Evolutionary conservation across 1,140 invertebrate species (phyloP).

Genomic region (Cepaea nemoralis): DNA sequence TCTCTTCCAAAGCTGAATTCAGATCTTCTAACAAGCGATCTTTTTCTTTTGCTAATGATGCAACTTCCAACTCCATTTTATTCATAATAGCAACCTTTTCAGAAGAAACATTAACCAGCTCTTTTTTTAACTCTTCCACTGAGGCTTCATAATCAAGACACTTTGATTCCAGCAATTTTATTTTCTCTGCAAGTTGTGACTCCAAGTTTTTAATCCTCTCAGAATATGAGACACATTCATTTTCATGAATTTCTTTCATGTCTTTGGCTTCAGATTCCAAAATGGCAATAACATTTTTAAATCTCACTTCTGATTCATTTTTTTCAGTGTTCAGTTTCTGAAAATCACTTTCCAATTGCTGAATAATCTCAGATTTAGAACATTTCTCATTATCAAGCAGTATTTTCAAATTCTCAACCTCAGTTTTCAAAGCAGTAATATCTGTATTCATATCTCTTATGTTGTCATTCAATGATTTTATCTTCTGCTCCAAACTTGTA

Average conservation of each 20-base stretch:
- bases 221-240: neutral
- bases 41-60: slow-evolving; percentile 24
- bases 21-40: slow-evolving; percentile 11
- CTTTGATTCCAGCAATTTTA: neutral
- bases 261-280: slow-evolving; percentile 18
- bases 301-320: neutral
- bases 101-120: neutral
- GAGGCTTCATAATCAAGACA: slow-evolving; percentile 14
- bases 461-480: neutral
- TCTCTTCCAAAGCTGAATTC: slow-evolving; percentile 22
- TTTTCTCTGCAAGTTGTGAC: neutral
- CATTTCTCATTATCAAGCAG: neutral
- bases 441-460: neutral
- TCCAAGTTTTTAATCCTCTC: slow-evolving; percentile 14
- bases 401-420: neutral
- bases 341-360: neutral
- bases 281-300: neutral
- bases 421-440: neutral
- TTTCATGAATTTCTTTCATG: neutral
- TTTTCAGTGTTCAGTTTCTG: neutral
- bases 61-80: neutral
- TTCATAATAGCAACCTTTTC: neutral
- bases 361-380: neutral
- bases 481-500: neutral
- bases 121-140: slow-evolving; percentile 14